phyloP scores from a whole-genome alignment of 2,797 vertebrate species.

The Vireo griseus region DNA sequence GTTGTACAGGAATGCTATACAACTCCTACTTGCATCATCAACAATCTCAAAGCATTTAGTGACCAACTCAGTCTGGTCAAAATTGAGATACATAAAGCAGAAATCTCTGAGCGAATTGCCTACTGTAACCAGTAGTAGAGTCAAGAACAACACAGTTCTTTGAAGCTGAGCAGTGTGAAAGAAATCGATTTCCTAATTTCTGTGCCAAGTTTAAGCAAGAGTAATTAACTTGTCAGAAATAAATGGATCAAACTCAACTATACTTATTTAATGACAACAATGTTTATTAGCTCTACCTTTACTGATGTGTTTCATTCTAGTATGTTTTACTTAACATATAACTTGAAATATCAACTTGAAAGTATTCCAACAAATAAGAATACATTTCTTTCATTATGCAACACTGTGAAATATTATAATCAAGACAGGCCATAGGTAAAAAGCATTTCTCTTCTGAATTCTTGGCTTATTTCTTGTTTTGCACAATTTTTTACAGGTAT shows the following conservation, averaged over 20 bases:
- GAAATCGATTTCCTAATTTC: neutral
- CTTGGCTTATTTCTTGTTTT: neutral
- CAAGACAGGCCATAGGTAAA: neutral
- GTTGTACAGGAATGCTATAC: accelerated
- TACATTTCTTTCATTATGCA: neutral
- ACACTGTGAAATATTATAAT: neutral
- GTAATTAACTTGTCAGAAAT: neutral
- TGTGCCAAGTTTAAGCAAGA: neutral
- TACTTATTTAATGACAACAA: neutral
- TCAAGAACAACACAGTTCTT: neutral
- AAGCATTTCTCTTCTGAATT: neutral
- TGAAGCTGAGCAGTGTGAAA: neutral
- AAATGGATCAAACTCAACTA: neutral
- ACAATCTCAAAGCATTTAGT: neutral
- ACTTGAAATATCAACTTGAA: neutral
- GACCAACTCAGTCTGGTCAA: neutral
- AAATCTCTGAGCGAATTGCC: neutral
- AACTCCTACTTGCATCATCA: neutral
- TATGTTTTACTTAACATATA: neutral
- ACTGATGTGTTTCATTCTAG: neutral
- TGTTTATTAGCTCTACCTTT: neutral
- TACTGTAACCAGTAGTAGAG: neutral
- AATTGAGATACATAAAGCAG: neutral
- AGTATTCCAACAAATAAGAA: neutral
- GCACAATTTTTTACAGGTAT: neutral